Evolutionary conservation across 2,888 invertebrate genomes (phyloP), one percentile per base, ranked within the genome.

Genomic region (Stenchaetothrips biformis): DNA sequence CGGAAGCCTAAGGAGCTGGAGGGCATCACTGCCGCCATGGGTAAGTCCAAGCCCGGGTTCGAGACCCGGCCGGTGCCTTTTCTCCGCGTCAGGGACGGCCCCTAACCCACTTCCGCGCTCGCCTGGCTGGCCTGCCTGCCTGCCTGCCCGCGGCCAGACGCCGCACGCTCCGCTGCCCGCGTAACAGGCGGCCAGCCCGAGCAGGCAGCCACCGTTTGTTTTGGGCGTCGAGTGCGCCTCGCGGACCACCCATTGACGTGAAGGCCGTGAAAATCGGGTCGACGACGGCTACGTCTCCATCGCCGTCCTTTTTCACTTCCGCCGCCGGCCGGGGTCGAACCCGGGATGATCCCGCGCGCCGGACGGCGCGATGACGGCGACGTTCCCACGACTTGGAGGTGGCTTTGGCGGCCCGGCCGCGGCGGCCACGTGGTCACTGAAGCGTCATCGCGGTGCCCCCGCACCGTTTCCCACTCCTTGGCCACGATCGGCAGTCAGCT

Each of bases 1-100:
- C 90, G 96, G 89, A 97, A 97, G 88, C 95, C 95, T 80, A 95
- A 95, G 89, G 95, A 95, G 86, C 91, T 95, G 84, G 95, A 95
- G 85, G 91, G 93, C 82, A 93, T 95, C 92, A 92, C 94, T 80
- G 93, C 94, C 80, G 95, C 92, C 87, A 91, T 95, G 87, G 95
- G 95, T 95, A 88, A 92, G 92, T 87, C 81, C 79, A 48, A 78
- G 4, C 67, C 21, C 37, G 2, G 4, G 37, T 37, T 37, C 37
- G 37, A 37, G 37, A 1, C 37, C 37, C 37, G 37, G 37, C 4
- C 37, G 37, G 37, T 37, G 37, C 37, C 37, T 37, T 37, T 37
- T 37, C 37, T n/a, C 37, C 37, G 37, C 37, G 37, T 37, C 37
- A 37, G 37, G 37, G 37, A 37, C 37, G 37, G 37, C 37, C 37